Percentiles rank a stretch among this genome's conserved stretches.
These are phyloP conservation scores for Heteromurus nitidus DNA, from an alignment of 2,888 invertebrate genomes.

Conservation along the genomic window DNA sequence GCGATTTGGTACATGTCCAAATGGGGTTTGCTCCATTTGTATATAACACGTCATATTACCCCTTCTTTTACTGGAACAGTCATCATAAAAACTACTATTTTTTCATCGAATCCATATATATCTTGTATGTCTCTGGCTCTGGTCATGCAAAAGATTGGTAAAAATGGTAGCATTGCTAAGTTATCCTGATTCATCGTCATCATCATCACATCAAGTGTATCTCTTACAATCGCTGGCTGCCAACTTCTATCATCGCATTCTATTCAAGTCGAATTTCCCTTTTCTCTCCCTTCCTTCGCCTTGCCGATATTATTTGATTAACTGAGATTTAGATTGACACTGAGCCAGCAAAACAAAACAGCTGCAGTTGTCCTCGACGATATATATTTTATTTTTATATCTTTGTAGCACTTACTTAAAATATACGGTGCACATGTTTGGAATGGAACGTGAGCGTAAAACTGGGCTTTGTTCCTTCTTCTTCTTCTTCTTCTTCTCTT, in stretches of 20 bases:
- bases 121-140: too few relatives aligned
- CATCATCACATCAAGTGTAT: too few relatives aligned
- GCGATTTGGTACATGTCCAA: conserved; percentile 35
- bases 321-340: conserved; percentile 29
- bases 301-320: conserved; percentile 12
- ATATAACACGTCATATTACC: background rate
- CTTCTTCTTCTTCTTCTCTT: too few relatives aligned
- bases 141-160: too few relatives aligned
- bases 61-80: background rate
- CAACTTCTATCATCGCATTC: background rate
- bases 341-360: conserved; percentile 36
- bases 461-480: background rate
- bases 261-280: background rate
- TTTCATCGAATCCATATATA: background rate
- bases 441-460: background rate
- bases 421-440: background rate
- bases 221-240: too few relatives aligned
- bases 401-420: too few relatives aligned
- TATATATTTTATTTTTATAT: too few relatives aligned
- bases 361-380: background rate
- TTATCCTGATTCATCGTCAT: too few relatives aligned
- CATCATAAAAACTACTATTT: background rate
- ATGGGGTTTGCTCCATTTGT: conserved; percentile 2
- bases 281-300: background rate
- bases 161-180: too few relatives aligned